Percentiles rank a stretch among this genome's conserved stretches.
phyloP scores from a whole-genome alignment of 2,797 vertebrate genomes.

The Anguilla pacifica region DNA sequence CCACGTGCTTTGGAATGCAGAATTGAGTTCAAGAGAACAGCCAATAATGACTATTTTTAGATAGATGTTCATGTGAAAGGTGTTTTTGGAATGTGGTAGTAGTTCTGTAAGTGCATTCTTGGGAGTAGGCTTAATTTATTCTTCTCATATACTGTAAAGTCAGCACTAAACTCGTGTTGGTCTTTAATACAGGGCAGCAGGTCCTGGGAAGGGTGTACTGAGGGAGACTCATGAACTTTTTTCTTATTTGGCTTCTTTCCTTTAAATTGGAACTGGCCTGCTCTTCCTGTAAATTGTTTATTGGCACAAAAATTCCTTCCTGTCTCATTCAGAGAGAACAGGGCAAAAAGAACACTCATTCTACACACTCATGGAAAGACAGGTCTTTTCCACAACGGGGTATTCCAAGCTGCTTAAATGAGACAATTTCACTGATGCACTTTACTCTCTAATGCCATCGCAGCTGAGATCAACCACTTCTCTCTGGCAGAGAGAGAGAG shows the following conservation, averaged over 20 bases:
- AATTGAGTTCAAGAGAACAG: neutral
- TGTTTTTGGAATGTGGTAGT: constrained; percentile 4
- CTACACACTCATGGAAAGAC: neutral
- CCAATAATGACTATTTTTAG: neutral
- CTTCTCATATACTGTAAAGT: neutral
- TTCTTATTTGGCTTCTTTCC: constrained; percentile 1
- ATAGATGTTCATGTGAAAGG: neutral
- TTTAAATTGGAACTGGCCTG: neutral
- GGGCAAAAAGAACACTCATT: neutral
- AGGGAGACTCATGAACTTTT: neutral
- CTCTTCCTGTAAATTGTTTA: neutral
- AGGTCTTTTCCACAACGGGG: neutral
- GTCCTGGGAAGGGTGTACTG: neutral
- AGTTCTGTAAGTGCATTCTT: no score
- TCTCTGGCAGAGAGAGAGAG: neutral
- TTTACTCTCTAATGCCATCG: constrained; percentile 37
- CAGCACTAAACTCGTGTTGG: neutral
- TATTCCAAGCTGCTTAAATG: neutral
- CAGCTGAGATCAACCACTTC: constrained; percentile 43
- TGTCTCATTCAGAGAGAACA: constrained; percentile 12
- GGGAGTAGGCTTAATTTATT: no score
- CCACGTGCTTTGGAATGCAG: neutral
- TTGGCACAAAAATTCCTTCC: neutral
- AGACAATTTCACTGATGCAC: constrained; percentile 44
- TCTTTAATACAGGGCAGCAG: neutral